phyloP scores from a whole-genome alignment of 2,797 vertebrate genomes.

The Furcifer pardalis region DNA sequence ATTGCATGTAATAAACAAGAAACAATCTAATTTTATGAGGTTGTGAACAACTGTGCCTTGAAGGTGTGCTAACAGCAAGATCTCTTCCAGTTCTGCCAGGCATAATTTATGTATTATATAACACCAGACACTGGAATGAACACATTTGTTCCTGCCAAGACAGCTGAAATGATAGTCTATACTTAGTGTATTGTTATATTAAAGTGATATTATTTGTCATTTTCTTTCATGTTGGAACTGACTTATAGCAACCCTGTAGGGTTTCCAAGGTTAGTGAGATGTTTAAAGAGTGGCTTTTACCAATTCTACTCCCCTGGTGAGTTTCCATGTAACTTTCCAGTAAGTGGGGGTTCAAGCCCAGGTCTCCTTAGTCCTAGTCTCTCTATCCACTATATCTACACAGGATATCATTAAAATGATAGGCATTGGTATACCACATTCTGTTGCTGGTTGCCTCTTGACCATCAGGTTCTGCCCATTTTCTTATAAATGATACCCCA shows the following conservation, averaged over 20 bases:
- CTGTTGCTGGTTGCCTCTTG: constrained; percentile 34
- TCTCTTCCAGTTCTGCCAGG: constrained; percentile 40
- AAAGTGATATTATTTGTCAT: no score
- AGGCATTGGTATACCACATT: constrained; percentile 7
- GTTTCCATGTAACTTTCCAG: no score
- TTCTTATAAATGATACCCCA: constrained; percentile 62
- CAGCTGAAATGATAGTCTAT: constrained; percentile 1
- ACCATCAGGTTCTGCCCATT: constrained; percentile 24
- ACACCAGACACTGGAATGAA: constrained; percentile 7
- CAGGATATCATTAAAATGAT: no score
- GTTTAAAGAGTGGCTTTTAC: no score
- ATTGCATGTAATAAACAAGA: constrained; percentile 36
- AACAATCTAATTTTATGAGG: constrained; percentile 43
- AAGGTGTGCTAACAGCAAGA: constrained; percentile 33
- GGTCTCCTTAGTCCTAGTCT: no score
- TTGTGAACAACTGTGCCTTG: constrained; percentile 22
- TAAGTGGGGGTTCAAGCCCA: no score
- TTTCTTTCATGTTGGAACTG: no score
- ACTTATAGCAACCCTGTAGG: no score
- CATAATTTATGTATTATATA: constrained; percentile 40
- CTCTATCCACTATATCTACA: no score
- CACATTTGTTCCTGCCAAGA: constrained; percentile 61
- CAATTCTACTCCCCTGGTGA: no score
- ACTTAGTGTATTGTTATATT: constrained; percentile 42
- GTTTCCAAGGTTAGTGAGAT: no score